These are phyloP conservation scores for Belgica antarctica DNA, from an alignment of 2,888 invertebrate genomes.

Conservation along the genomic window DNA sequence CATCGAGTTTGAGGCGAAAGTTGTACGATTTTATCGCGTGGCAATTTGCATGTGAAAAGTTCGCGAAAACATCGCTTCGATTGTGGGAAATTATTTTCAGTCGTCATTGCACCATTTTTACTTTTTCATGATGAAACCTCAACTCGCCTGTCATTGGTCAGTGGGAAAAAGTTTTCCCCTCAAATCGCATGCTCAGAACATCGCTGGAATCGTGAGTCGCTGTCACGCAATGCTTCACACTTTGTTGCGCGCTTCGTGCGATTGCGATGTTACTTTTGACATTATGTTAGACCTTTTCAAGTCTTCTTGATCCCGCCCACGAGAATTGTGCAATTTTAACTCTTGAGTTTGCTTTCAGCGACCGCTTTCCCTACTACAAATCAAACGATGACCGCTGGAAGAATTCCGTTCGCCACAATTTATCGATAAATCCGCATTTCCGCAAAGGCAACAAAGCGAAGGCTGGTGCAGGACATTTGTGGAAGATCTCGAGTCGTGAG, in stretches of 20 bases:
- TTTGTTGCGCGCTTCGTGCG: background rate
- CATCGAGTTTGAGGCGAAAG: slow-evolving; percentile 5
- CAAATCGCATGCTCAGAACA: slow-evolving; percentile 37
- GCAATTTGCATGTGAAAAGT: slow-evolving; percentile 15
- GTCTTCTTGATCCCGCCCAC: background rate
- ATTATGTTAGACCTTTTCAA: background rate
- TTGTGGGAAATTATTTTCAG: slow-evolving; percentile 1
- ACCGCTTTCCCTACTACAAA: slow-evolving; percentile 84
- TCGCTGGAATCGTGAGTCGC: background rate
- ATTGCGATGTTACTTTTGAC: too few relatives aligned
- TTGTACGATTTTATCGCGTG: slow-evolving; percentile 40
- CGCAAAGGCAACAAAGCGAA: slow-evolving; percentile 81
- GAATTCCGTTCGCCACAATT: slow-evolving; percentile 85
- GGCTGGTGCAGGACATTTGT: slow-evolving; percentile 84
- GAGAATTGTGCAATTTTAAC: too few relatives aligned
- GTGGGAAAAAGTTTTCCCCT: background rate
- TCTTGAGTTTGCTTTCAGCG: slow-evolving; percentile 57
- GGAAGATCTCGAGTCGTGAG: slow-evolving; percentile 75
- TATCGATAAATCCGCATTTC: slow-evolving; percentile 90
- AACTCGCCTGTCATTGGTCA: slow-evolving; percentile 35
- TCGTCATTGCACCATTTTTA: slow-evolving; percentile 26
- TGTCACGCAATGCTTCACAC: slow-evolving; percentile 1
- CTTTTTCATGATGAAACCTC: background rate
- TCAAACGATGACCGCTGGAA: slow-evolving; percentile 91
- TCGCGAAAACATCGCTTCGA: background rate